These are phyloP conservation scores for Gymnogyps californianus DNA, from an alignment of 2,113 vertebrate genomes.

Conservation along the genomic window DNA sequence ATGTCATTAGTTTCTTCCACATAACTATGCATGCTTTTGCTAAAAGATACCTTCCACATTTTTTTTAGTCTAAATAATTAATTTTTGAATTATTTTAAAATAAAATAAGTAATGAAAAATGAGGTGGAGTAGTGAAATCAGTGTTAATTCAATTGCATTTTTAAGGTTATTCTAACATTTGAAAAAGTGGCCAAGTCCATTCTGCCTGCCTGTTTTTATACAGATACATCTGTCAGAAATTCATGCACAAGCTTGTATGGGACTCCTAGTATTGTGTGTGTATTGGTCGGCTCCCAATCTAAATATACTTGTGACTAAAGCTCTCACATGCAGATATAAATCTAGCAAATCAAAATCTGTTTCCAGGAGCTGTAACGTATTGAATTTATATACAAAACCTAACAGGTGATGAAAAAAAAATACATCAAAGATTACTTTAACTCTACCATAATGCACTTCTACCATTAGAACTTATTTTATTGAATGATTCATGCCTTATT, in stretches of 20 bases:
- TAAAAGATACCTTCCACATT: not conserved
- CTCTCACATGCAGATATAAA: not conserved
- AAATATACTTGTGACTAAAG: constrained; percentile 8
- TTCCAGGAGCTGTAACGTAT: not conserved
- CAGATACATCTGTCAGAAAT: constrained; percentile 31
- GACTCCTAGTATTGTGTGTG: not conserved
- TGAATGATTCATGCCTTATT: not conserved
- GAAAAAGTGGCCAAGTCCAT: constrained; percentile 17
- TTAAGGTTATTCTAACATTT: not conserved
- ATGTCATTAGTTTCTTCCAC: not conserved
- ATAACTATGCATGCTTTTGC: not conserved
- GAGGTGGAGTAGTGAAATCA: not conserved
- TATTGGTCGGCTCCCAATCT: constrained; percentile 1
- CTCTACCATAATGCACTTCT: not conserved
- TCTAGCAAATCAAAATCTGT: not conserved
- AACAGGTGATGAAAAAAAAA: not conserved
- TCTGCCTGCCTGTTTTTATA: constrained; percentile 19
- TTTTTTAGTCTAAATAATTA: not conserved
- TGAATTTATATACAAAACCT: not conserved
- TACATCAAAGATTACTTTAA: not conserved
- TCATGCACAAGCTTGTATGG: not conserved
- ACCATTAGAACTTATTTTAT: not conserved
- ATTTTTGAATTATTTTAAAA: not conserved
- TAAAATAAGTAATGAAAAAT: not conserved
- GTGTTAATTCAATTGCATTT: not conserved